A percentile compares a stretch with the other conserved stretches of the same genome.
phyloP scores from a whole-genome alignment of 2,113 vertebrate genomes.

The Triplophysa siluroides region DNA sequence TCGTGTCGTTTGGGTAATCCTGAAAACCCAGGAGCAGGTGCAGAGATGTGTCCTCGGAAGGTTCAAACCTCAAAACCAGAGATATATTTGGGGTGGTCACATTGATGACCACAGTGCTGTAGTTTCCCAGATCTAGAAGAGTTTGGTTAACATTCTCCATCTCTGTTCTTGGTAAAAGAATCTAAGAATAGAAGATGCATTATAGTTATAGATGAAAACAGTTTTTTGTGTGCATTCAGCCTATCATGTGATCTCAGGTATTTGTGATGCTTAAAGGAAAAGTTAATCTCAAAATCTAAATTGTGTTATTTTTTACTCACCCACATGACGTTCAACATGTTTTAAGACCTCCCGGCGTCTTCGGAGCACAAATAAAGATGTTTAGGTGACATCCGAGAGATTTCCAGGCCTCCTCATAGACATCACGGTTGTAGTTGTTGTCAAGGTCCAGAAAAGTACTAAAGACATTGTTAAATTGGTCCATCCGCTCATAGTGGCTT shows the following conservation, averaged over 20 bases:
- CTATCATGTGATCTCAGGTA: background rate
- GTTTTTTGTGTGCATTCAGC: background rate
- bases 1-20: slow-evolving; percentile 79
- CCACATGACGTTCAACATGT: too few relatives aligned
- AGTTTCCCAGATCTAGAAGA: slow-evolving; percentile 77
- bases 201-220: background rate
- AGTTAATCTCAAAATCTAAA: too few relatives aligned
- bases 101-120: slow-evolving; percentile 82
- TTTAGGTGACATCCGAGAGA: too few relatives aligned
- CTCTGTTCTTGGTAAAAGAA: slow-evolving; percentile 79
- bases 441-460: too few relatives aligned
- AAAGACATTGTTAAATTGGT: too few relatives aligned
- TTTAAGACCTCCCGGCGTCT: too few relatives aligned
- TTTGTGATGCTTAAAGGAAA: background rate
- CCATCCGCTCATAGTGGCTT: too few relatives aligned
- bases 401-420: too few relatives aligned
- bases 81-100: slow-evolving; percentile 77
- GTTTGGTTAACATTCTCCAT: slow-evolving; percentile 71
- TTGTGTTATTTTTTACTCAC: too few relatives aligned
- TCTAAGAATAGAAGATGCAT: slow-evolving; percentile 68
- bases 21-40: slow-evolving; percentile 81
- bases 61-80: slow-evolving; percentile 84
- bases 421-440: too few relatives aligned
- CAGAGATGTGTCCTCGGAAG: slow-evolving; percentile 75
- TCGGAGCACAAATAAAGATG: too few relatives aligned